Percentiles rank a stretch among this genome's conserved stretches.
phyloP scores from a whole-genome alignment of 2,888 invertebrate species.

The Melanargia galathea region DNA sequence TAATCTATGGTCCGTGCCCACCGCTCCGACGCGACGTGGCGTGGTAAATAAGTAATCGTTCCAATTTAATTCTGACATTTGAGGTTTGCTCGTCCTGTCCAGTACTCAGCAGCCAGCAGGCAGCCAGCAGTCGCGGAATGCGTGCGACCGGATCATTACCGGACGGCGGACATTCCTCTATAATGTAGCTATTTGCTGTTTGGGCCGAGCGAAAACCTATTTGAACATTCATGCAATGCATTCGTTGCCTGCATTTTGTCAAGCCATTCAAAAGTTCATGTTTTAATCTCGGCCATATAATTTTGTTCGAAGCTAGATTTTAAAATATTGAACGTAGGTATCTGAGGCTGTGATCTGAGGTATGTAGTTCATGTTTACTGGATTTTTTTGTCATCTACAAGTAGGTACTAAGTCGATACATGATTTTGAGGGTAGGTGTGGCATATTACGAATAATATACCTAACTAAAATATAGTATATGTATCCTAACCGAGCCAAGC shows the following conservation, averaged over 20 bases:
- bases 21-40: not conserved
- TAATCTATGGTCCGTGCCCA: not conserved
- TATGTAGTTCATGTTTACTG: no score
- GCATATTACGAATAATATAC: no score
- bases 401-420: no score
- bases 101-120: not conserved
- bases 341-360: no score
- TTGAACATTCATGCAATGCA: not conserved
- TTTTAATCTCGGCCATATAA: no score
- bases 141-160: conserved; percentile 13
- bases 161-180: not conserved
- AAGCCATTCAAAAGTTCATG: no score
- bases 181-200: conserved; percentile 1
- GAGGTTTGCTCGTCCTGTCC: not conserved
- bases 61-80: conserved; percentile 16
- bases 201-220: not conserved
- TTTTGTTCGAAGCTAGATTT: not conserved
- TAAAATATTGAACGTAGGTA: not conserved
- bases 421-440: no score
- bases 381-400: no score
- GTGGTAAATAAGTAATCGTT: conserved; percentile 20
- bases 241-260: not conserved
- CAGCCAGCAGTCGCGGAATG: not conserved
- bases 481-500: no score
- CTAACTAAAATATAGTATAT: no score